Percentiles rank a stretch among this genome's conserved stretches.
phyloP scores from a whole-genome alignment of 2,888 invertebrate species.

The Acanthosoma haemorrhoidale region DNA sequence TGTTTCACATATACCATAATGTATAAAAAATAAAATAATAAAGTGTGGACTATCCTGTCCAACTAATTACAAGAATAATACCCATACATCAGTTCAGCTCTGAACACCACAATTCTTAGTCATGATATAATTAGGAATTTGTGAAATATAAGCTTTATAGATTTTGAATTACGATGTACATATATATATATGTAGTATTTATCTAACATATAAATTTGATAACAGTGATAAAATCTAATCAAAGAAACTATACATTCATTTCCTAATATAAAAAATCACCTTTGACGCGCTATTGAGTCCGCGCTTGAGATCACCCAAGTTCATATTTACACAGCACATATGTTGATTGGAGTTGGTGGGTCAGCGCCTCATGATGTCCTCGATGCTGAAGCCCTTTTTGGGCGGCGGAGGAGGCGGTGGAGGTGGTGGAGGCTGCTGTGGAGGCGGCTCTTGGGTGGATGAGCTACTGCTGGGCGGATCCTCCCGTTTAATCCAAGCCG shows the following conservation, averaged over 20 bases:
- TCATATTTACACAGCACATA: constrained; percentile 25
- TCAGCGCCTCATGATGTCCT: constrained; percentile 81
- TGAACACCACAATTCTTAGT: too few species aligned
- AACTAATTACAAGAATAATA: too few species aligned
- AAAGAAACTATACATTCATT: constrained; percentile 17
- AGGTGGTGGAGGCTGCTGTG: constrained; percentile 47
- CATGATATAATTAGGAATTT: too few species aligned
- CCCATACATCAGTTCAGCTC: too few species aligned
- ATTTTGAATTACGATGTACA: too few species aligned
- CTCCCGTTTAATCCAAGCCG: constrained; percentile 28
- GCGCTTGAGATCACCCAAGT: constrained; percentile 29
- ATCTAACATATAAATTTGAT: too few species aligned
- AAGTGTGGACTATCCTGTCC: too few species aligned
- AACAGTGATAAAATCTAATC: constrained; percentile 19
- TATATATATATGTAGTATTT: too few species aligned
- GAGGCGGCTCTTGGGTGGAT: constrained; percentile 43
- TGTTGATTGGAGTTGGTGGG: not conserved
- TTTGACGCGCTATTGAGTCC: constrained; percentile 7
- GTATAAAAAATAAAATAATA: too few species aligned
- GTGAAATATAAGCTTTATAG: too few species aligned
- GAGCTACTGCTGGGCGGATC: constrained; percentile 31
- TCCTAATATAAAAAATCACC: constrained; percentile 18
- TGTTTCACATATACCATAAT: too few species aligned
- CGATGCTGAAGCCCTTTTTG: constrained; percentile 83
- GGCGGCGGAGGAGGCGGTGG: constrained; percentile 57